Evolutionary conservation across 2,113 vertebrate species (phyloP).

Genomic region (Chelonoidis abingdonii): DNA sequence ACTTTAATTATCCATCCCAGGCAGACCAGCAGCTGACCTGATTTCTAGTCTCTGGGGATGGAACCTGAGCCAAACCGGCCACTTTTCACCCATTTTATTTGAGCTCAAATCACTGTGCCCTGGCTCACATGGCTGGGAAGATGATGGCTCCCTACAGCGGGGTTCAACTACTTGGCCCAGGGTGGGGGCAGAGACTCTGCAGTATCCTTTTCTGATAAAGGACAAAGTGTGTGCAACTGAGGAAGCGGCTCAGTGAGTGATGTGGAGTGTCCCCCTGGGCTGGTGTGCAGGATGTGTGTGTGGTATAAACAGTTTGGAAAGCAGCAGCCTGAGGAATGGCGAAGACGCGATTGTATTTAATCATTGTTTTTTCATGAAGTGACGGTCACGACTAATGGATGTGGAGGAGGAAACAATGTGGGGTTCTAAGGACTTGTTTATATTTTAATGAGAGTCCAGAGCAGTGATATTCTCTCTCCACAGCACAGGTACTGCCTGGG

Average conservation of each 20-base stretch:
- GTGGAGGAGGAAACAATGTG: background rate
- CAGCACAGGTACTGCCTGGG: background rate
- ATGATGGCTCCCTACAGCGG: accelerated
- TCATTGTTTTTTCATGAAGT: accelerated
- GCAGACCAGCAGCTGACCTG: accelerated
- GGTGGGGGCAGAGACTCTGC: background rate
- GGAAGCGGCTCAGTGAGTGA: background rate
- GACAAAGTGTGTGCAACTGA: accelerated
- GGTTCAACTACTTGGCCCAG: accelerated
- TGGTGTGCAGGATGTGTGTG: background rate
- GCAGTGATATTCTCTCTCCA: background rate
- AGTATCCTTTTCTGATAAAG: no score
- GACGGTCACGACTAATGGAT: background rate
- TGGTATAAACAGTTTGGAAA: accelerated
- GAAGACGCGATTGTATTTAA: background rate
- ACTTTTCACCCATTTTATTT: accelerated
- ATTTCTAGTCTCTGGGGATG: background rate
- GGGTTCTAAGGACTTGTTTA: background rate
- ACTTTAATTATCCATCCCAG: background rate
- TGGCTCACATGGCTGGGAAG: background rate
- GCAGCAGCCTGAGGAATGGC: accelerated
- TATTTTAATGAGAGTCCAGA: background rate
- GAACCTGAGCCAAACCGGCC: accelerated
- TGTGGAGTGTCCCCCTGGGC: background rate
- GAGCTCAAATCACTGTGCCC: background rate